A percentile compares a stretch with the other conserved stretches of the same genome.
phyloP scores from a whole-genome alignment of 1,140 invertebrate genomes.

The Trachymyrmex cornetzi region DNA sequence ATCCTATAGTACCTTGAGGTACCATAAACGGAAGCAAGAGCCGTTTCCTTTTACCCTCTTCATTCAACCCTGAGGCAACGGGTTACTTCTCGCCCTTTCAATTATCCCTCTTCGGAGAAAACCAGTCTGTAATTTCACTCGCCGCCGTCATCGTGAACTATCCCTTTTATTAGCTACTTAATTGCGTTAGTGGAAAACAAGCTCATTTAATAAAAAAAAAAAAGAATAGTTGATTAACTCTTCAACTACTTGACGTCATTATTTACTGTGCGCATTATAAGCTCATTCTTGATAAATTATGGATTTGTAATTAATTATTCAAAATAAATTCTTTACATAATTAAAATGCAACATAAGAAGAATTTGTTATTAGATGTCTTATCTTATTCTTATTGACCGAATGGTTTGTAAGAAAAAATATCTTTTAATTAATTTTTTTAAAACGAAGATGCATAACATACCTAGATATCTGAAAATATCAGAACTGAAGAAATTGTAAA shows the following conservation, averaged over 20 bases:
- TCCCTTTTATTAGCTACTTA: constrained; percentile 43
- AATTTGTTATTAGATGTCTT: background rate
- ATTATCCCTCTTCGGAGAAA: constrained; percentile 42
- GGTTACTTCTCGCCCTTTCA: constrained; percentile 48
- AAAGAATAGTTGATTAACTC: background rate
- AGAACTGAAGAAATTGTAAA: background rate
- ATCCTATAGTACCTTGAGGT: constrained; percentile 33
- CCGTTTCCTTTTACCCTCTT: constrained; percentile 51
- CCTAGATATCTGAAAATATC: background rate
- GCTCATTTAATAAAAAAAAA: constrained; percentile 10
- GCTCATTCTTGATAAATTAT: background rate
- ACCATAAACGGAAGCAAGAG: constrained; percentile 49
- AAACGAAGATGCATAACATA: background rate
- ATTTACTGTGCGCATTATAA: background rate
- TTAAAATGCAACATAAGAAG: background rate
- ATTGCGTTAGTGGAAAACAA: constrained; percentile 41
- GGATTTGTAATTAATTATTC: background rate
- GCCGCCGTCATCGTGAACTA: constrained; percentile 43
- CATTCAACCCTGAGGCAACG: constrained; percentile 55
- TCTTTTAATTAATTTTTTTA: background rate
- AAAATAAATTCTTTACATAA: background rate
- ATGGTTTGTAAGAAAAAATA: background rate
- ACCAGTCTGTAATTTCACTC: constrained; percentile 67
- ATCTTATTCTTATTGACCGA: background rate
- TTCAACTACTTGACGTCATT: background rate